Conservation (phyloP, 2,797 vertebrate genomes). For the Leptodactylus fallax region DNA sequence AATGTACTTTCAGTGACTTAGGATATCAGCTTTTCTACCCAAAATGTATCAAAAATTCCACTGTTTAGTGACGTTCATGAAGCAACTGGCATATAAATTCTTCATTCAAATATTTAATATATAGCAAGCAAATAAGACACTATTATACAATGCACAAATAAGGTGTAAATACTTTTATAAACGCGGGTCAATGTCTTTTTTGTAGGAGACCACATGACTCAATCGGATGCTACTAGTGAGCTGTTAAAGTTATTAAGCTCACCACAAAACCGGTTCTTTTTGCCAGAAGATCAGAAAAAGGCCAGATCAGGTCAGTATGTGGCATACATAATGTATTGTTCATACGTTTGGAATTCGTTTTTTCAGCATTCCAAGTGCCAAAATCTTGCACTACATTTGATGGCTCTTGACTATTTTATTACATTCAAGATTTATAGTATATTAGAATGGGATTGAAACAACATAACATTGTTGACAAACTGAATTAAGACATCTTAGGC, state of each 20-base stretch:
- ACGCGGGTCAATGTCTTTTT: not conserved
- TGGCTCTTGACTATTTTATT: not conserved
- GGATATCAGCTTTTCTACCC: too few species aligned
- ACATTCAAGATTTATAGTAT: not conserved
- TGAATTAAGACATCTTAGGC: too few species aligned
- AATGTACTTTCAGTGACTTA: too few species aligned
- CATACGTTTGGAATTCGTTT: constrained; percentile 18
- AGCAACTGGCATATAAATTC: too few species aligned
- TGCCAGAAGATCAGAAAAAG: not conserved
- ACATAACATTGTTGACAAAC: too few species aligned
- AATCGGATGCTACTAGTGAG: not conserved
- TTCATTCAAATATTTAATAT: too few species aligned
- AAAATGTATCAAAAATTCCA: too few species aligned
- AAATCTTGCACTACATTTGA: not conserved
- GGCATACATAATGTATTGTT: constrained; percentile 35
- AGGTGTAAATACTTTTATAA: not conserved
- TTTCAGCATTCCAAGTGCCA: not conserved
- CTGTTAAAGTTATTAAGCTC: constrained; percentile 14
- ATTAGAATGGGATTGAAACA: not conserved
- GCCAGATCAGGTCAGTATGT: constrained; percentile 11
- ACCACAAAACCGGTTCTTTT: constrained; percentile 10
- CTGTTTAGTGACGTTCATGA: too few species aligned
- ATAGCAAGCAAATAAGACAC: too few species aligned
- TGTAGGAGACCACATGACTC: not conserved
- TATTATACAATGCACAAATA: not conserved